phyloP scores from a whole-genome alignment of 2,888 invertebrate genomes.

The Oscheius sp. region DNA sequence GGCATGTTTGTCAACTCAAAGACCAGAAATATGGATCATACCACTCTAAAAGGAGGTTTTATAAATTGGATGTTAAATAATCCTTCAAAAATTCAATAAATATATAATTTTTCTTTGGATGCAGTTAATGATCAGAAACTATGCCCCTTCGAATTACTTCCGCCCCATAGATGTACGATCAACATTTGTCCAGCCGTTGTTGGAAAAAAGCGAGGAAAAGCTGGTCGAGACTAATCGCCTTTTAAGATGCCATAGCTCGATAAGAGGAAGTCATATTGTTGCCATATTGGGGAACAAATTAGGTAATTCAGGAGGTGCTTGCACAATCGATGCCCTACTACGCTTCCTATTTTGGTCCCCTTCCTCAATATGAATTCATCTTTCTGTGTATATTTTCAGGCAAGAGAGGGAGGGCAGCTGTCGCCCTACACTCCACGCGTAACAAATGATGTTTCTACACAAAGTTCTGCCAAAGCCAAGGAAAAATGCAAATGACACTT shows the following conservation, averaged over 20 bases:
- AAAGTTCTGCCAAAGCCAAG: too few relatives aligned
- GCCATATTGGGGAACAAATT: constrained; percentile 13
- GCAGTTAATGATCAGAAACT: too few relatives aligned
- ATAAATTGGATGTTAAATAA: too few relatives aligned
- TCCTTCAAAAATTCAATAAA: too few relatives aligned
- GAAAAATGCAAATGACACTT: constrained; percentile 10
- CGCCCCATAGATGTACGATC: too few relatives aligned
- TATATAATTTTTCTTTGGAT: too few relatives aligned
- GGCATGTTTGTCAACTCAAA: too few relatives aligned
- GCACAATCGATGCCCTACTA: constrained; percentile 19
- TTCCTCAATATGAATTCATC: constrained; percentile 18
- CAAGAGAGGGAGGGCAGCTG: constrained; percentile 4
- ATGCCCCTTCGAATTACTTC: too few relatives aligned
- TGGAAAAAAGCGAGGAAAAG: background rate
- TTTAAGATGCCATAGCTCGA: background rate
- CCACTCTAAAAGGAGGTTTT: too few relatives aligned
- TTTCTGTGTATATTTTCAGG: constrained; percentile 26
- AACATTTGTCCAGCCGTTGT: background rate
- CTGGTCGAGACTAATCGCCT: constrained; percentile 14
- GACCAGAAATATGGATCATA: too few relatives aligned
- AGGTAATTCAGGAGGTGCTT: constrained; percentile 25
- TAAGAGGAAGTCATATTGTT: constrained; percentile 10
- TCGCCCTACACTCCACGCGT: background rate
- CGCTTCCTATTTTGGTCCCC: background rate
- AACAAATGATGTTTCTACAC: constrained; percentile 7